Evolutionary conservation across 2,888 invertebrate genomes (phyloP).

Genomic region (Ochropleura plecta): DNA sequence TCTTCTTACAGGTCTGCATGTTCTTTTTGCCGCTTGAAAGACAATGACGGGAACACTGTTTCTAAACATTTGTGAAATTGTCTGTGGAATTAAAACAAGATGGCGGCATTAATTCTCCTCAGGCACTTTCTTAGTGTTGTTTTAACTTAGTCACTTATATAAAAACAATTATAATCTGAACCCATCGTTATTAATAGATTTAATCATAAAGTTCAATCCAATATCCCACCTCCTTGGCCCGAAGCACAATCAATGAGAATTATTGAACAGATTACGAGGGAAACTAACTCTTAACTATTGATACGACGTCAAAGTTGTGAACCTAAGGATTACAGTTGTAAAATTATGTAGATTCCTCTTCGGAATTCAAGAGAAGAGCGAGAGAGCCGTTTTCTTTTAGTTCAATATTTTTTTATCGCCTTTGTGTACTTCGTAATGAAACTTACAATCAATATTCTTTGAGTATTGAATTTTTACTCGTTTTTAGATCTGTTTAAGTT

Average conservation of each 20-base stretch:
- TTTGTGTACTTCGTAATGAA: slow-evolving; percentile 45
- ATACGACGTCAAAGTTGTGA: slow-evolving; percentile 69
- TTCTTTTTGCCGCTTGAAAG: background rate
- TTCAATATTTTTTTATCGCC: slow-evolving; percentile 56
- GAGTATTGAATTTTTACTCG: slow-evolving; percentile 43
- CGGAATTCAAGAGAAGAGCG: slow-evolving; percentile 36
- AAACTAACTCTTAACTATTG: slow-evolving; percentile 68
- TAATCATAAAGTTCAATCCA: slow-evolving; percentile 44
- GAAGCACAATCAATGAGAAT: slow-evolving; percentile 54
- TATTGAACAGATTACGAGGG: slow-evolving; percentile 63
- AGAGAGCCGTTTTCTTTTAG: slow-evolving; percentile 25
- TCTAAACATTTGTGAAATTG: background rate
- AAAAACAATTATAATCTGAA: background rate
- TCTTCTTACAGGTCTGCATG: background rate
- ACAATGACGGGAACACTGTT: background rate
- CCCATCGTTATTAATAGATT: slow-evolving; percentile 21
- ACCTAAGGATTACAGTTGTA: slow-evolving; percentile 71
- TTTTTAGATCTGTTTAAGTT: slow-evolving; percentile 12
- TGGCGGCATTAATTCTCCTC: background rate
- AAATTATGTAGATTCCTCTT: slow-evolving; percentile 72
- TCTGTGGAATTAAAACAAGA: background rate
- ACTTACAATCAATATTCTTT: slow-evolving; percentile 54
- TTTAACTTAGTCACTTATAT: background rate
- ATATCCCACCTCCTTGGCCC: slow-evolving; percentile 29
- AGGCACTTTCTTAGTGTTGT: background rate